Base-by-base conservation (phyloP, 1,140 invertebrate species). In the Atta colombica region DNA sequence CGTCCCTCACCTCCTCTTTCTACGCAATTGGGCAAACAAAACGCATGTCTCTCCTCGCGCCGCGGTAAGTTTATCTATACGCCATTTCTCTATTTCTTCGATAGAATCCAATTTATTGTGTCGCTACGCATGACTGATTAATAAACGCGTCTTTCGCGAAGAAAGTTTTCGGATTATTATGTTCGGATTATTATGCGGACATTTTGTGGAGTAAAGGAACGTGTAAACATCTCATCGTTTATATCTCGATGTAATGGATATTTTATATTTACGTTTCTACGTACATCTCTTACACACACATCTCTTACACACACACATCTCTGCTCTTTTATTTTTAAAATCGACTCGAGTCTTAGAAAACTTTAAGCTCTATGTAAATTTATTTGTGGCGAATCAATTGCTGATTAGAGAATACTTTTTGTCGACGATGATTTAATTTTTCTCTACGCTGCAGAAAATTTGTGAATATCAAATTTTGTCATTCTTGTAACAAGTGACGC, bases 21-120 rank as follows among this genome's bases (percentile, higher is more conserved):
- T 21, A 6, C n/a, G 25, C 80, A 51, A 82, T 82, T 82, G 69
- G 55, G 21, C 39, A 74, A 84, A 61, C 61, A 84, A 45, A 84
- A 75, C 68, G 55, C 28, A 8, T 6, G 77, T 28, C 21, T 74
- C 39, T 74, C 35, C 39, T 16, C 55, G 35, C 25, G 35, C 58
- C 55, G 80, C 55, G 35, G 25, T 31, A 74, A 74, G 68, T 63
- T 63, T 63, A 61, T 51, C 69, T 12, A 45, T 49, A 74, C 35
- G 78, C 68, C 8, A 49, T 51, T 61, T 8, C 31, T 18, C 21
- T 55, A 51, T 18, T 63, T 6, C 14, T 31, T 21, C 21, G 4
- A 3, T 3, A 25, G 3, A 18, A 74, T 60, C 16, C 68, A 49
- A 82, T 49, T 60, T 28, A 6, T 63, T 53, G 12, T 35, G 31